Base-by-base conservation (phyloP, 2,888 invertebrate genomes). In the Athripsodes cinereus region DNA sequence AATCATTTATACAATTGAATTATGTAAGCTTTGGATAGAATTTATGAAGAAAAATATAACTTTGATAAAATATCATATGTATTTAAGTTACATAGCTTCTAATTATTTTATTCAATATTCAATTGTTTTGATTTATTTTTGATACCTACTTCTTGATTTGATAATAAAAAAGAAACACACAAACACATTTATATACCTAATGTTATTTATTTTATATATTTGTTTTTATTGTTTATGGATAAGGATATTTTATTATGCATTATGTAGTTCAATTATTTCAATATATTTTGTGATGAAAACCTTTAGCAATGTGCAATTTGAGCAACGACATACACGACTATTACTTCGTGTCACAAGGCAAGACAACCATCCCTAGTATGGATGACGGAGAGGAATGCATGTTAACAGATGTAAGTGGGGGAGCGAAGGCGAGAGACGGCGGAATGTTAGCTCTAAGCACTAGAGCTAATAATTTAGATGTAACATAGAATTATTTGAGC, bases 311-410 rank as follows among this genome's bases (percentile, higher is more conserved):
- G 71, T 86, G 89, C 78, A 74, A 85, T 72, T 83, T 92, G 71
- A 82, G 85, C 72, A 82, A 90, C 75, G 86, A 92, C 80, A 77
- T 91, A 77, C 74, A 80, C 75, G 88, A 90, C 74, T 96, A 94
- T 83, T 79, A 85, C 81, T 92, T 90, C 84, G 84, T 94, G 73
- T 86, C 93, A 73, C 96, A 96, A 83, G 96, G 96, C 78, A 92
- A 92, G 81, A 88, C 86, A 67, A 88, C 90, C 68, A 94, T 96
- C 72, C 92, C 94, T 69, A 85, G 85, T 75, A 86, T 96, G 71
- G 92, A 96, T 76, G 96, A 96, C 79, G 86, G 82, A 68, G 93
- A 93, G 80, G 95, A 95, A 82, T 87, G 88, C 82, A 67, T 67
- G 63, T 76, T 85, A 70, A 90, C 90, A 70, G 90, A 90, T 80